These are phyloP conservation scores for Myotis brandtii DNA, from an alignment of 2,113 vertebrate genomes.

Conservation along the genomic window DNA sequence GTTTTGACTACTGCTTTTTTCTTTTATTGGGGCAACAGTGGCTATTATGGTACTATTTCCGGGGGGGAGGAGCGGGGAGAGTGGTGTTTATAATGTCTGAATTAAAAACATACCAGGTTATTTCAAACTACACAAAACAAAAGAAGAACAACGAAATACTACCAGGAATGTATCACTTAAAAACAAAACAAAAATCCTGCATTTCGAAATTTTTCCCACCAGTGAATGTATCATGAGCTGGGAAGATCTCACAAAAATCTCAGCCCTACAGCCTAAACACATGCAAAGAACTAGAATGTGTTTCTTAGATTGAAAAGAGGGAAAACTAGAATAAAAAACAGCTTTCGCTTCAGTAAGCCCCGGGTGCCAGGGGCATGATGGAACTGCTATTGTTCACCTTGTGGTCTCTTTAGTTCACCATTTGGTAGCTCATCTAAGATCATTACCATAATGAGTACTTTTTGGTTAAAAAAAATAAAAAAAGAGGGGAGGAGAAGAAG, in stretches of 20 bases:
- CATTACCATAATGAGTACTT: not conserved
- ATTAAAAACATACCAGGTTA: constrained; percentile 42
- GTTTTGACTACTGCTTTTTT: not conserved
- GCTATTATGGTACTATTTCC: not conserved
- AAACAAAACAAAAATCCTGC: constrained; percentile 7
- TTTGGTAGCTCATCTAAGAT: not conserved
- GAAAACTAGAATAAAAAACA: not conserved
- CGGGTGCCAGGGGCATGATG: not conserved
- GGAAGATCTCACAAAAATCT: not conserved
- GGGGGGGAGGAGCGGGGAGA: fast-evolving
- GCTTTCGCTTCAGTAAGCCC: not conserved
- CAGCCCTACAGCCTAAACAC: not conserved
- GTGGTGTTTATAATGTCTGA: constrained; percentile 10
- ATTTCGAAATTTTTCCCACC: too few relatives aligned
- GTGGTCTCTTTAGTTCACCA: not conserved
- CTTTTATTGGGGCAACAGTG: constrained; percentile 19
- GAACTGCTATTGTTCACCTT: not conserved
- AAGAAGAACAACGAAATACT: not conserved
- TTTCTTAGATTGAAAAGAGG: constrained; percentile 30
- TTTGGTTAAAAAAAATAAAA: not conserved
- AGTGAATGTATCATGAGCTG: not conserved
- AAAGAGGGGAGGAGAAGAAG: too few relatives aligned
- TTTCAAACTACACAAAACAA: constrained; percentile 21
- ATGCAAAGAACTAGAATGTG: not conserved
- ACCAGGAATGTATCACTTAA: not conserved